Conservation (phyloP, 1,140 invertebrate species). For the Formica exsecta region DNA sequence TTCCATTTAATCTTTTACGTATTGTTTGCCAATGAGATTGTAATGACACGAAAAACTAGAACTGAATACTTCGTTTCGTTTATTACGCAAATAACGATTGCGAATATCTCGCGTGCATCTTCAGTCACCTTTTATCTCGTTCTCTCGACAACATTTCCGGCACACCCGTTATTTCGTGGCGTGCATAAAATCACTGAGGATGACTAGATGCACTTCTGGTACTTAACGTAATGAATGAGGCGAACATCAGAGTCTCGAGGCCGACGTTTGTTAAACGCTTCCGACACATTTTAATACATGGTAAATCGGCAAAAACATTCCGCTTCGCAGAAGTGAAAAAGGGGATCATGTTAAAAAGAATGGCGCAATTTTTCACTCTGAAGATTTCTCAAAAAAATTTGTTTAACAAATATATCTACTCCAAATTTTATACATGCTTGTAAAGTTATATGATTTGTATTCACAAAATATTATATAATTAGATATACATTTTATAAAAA, state of each 20-base stretch:
- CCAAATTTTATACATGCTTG: too few species aligned
- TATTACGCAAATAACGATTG: slow-evolving; percentile 9
- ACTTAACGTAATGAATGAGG: slow-evolving; percentile 67
- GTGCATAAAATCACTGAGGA: slow-evolving; percentile 67
- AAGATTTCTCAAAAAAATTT: too few species aligned
- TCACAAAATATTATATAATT: too few species aligned
- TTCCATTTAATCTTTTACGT: neutral
- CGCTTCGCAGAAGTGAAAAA: neutral
- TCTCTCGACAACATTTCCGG: slow-evolving; percentile 60
- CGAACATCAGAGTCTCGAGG: slow-evolving; percentile 44
- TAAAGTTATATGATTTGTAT: too few species aligned
- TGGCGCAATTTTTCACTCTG: neutral
- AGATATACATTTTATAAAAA: too few species aligned
- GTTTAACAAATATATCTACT: too few species aligned
- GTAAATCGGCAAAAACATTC: slow-evolving; percentile 20
- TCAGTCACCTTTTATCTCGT: slow-evolving; percentile 35
- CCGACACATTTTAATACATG: slow-evolving; percentile 65
- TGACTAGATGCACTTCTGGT: slow-evolving; percentile 66
- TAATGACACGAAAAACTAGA: slow-evolving; percentile 11
- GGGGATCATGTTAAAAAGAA: neutral
- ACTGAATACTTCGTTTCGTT: neutral
- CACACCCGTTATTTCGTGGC: slow-evolving; percentile 68
- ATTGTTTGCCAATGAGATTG: neutral
- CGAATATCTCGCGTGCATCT: slow-evolving; percentile 38
- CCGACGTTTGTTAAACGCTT: slow-evolving; percentile 69